A percentile compares a stretch with the other conserved stretches of the same genome.
These are phyloP conservation scores for Agrotis puta DNA, from an alignment of 2,888 invertebrate genomes.

Conservation along the genomic window DNA sequence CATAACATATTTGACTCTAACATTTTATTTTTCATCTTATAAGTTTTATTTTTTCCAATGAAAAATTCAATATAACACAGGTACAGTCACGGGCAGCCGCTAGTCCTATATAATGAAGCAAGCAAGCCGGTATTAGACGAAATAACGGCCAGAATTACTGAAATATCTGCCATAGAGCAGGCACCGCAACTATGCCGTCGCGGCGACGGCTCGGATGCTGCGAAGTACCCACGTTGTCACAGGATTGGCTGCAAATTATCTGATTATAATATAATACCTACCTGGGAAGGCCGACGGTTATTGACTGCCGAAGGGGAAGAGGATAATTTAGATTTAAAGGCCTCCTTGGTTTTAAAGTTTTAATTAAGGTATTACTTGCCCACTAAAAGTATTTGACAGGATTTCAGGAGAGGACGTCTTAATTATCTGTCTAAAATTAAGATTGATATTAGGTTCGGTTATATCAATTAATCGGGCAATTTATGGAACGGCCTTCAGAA, in stretches of 20 bases:
- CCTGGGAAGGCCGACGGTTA: conserved; percentile 22
- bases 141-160: conserved; percentile 48
- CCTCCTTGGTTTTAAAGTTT: conserved; percentile 4
- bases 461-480: too few relatives aligned
- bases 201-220: conserved; percentile 24
- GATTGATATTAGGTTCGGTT: too few relatives aligned
- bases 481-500: too few relatives aligned
- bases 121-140: conserved; percentile 30
- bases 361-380: neutral
- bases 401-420: neutral
- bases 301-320: neutral
- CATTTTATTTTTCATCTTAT: neutral
- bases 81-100: neutral
- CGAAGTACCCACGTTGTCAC: conserved; percentile 11
- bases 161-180: conserved; percentile 45
- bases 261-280: conserved; percentile 45
- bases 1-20: neutral
- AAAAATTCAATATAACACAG: neutral
- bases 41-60: neutral
- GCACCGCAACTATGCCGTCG: conserved; percentile 49
- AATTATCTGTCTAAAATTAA: neutral
- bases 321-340: conserved; percentile 16
- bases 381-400: neutral
- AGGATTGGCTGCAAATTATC: conserved; percentile 25
- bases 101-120: conserved; percentile 32